Base-by-base conservation (phyloP, 2,113 vertebrate genomes). In the Anoplopoma fimbria region DNA sequence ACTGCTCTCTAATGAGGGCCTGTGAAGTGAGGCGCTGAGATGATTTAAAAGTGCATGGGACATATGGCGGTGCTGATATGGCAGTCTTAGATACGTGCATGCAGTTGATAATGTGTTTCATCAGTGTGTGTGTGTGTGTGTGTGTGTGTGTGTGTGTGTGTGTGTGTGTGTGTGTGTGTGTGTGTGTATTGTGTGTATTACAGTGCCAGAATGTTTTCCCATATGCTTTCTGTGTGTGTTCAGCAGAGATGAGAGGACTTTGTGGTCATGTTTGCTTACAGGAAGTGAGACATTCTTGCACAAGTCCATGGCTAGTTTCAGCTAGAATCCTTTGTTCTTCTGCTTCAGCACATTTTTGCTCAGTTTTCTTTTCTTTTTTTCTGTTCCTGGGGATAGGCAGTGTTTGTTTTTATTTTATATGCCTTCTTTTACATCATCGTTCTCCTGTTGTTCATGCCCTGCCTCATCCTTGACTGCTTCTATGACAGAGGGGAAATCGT, bases 211-310 rank as follows among this genome's bases (percentile, higher is more conserved):
- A 87, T 73, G 87, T 60, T 93, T 88, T 91, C 86, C 74, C 88
- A 88, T 89, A 83, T 90, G 88, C 79, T 76, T 69, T 78, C 79
- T 87, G 73, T 91, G 84, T 92, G 89, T 82, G 78, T 87, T 83
- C 31, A 27, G 69, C 78, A 79, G 73, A 85, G 84, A 86, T 85
- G 82, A 88, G 86, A 67, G 49, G 1, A 75, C 88, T 91, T 90
- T 84, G 87, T 91, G 88, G 89, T 92, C 25, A 69, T 89, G 84
- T 85, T 89, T 91, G 79, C 88, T 79, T 83, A 85, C 85, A 90
- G 82, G 88, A 93, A 90, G 87, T 90, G 89, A 84, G 55, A 69
- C 81, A 86, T 85, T 92, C 89, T 87, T 89, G 86, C 72, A 87
- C 69, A 60, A 36, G 74, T 92, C 70, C 75, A 68, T 55, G 60